Percentiles rank a stretch among this genome's conserved stretches.
These are phyloP conservation scores for Tetragnatha montana DNA, from an alignment of 2,888 invertebrate species.

Conservation along the genomic window DNA sequence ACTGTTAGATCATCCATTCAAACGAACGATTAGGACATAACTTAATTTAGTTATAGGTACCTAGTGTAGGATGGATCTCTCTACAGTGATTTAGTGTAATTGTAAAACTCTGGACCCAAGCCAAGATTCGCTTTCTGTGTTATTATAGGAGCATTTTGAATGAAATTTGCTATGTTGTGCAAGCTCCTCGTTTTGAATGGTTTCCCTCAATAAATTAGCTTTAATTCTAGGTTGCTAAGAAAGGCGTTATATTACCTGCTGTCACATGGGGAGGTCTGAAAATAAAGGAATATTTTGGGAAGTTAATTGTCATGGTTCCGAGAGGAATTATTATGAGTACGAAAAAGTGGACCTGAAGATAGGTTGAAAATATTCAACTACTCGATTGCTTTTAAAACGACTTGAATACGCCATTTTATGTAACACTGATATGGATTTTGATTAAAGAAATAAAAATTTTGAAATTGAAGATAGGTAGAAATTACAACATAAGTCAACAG, in stretches of 20 bases:
- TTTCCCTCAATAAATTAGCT: not conserved
- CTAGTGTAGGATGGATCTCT: not conserved
- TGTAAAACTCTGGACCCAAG: not conserved
- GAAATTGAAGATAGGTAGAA: too few relatives aligned
- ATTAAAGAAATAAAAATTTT: too few relatives aligned
- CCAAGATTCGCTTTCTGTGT: not conserved
- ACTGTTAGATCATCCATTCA: not conserved
- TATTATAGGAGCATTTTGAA: not conserved
- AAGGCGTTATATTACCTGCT: not conserved
- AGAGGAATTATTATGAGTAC: too few relatives aligned
- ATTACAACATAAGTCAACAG: too few relatives aligned
- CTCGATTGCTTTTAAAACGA: too few relatives aligned
- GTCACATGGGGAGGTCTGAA: not conserved
- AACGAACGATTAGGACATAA: not conserved
- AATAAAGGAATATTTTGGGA: not conserved
- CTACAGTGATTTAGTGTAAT: not conserved
- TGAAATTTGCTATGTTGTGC: not conserved
- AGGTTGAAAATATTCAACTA: too few relatives aligned
- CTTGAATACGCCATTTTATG: too few relatives aligned
- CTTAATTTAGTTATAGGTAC: not conserved
- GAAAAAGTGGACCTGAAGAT: too few relatives aligned
- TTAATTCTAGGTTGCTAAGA: not conserved
- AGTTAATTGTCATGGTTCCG: not conserved
- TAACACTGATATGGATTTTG: too few relatives aligned
- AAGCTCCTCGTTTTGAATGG: not conserved